Evolutionary conservation across 2,113 vertebrate genomes (phyloP).

Genomic region (Fregetta grallaria): DNA sequence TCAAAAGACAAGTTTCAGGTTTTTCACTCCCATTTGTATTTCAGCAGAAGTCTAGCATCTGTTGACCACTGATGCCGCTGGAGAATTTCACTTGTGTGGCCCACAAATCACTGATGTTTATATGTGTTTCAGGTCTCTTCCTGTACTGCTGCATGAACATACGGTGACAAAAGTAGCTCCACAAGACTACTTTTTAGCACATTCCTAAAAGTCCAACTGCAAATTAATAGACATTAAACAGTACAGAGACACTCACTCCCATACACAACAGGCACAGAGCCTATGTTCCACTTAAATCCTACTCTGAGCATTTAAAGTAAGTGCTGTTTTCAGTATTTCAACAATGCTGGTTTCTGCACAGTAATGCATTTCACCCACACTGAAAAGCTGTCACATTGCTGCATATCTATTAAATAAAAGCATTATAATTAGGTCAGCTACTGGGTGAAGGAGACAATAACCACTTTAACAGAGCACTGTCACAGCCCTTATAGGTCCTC

Average conservation of each 20-base stretch:
- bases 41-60: not conserved
- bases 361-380: not conserved
- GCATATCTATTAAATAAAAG: not conserved
- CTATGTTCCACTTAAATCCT: not conserved
- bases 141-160: not conserved
- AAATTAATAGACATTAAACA: not conserved
- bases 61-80: not conserved
- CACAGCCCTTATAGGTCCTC: not conserved
- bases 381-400: constrained; percentile 1
- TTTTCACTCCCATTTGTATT: not conserved
- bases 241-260: not conserved
- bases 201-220: not conserved
- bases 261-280: not conserved
- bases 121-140: not conserved
- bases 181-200: not conserved
- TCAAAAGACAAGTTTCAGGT: not conserved
- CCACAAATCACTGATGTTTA: not conserved
- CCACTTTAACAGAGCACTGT: not conserved
- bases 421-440: constrained; percentile 12
- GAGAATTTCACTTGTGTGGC: not conserved
- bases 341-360: not conserved
- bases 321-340: not conserved
- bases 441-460: not conserved
- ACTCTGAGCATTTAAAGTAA: not conserved
- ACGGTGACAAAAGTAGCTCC: not conserved